Evolutionary conservation across 2,888 invertebrate genomes (phyloP), one percentile per base, ranked within the genome.

Genomic region (Andrena bicolor): DNA sequence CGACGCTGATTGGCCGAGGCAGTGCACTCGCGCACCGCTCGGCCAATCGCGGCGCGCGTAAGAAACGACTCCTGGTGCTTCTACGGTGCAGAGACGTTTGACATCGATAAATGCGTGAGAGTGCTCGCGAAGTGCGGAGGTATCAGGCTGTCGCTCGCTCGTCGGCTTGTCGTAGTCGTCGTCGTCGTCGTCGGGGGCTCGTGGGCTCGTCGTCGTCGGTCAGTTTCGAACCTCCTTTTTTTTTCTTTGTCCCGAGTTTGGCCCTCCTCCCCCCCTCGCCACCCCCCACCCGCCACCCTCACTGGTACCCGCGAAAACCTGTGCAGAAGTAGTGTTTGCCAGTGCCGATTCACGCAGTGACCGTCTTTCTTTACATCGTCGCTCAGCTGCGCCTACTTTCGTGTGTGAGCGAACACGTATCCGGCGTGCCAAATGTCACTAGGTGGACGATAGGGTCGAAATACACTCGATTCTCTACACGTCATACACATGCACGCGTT

Each of bases 31-130:
- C 95, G 95, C 90, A 92, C 90, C 86, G 85, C 87, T 93, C 94
- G 94, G 93, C 95, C 94, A 95, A 95, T 95, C 92, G 92, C 91
- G 92, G 91, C 86, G 83, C 93, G 89, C 92, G 92, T 93, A 90
- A 88, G 85, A 90, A 86, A 86, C 90, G 87, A 90, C 88, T 90
- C 93, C 93, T 93, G 93, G 94, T 94, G 92, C 94, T 94, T 95
- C 95, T 95, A 95, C 95, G 95, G 90, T 90, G 91, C 90, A 91
- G 91, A 89, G 90, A 90, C 95, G 95, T 96, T 96, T 95, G 96
- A 95, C 96, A 95, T 96, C 96, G 96, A 95, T 94, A 94, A 95
- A 95, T 95, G 95, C 95, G 94, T 95, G 95, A 95, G 96, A 95
- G 95, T 94, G 94, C 94, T 94, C 94, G 95, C 95, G 95, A 95